Evolutionary conservation across 1,140 invertebrate genomes (phyloP).

Genomic region (Platorchestia sp.): DNA sequence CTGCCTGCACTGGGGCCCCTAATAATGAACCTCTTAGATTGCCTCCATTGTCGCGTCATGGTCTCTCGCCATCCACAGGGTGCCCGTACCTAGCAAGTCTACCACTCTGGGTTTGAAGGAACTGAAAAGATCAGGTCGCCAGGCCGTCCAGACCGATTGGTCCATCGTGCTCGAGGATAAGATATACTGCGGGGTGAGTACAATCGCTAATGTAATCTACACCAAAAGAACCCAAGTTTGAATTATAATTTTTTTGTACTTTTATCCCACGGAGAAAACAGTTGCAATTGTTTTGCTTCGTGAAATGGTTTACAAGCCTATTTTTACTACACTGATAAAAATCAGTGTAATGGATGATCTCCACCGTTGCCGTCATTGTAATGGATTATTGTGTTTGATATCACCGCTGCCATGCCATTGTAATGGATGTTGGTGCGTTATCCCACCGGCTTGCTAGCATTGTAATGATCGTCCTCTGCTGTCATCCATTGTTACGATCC

Average conservation of each 20-base stretch:
- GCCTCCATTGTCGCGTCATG: neutral
- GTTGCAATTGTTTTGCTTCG: neutral
- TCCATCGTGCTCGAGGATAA: slow-evolving; percentile 56
- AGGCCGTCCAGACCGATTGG: slow-evolving; percentile 60
- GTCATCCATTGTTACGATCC: no score
- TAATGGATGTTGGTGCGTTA: no score
- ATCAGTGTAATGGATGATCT: no score
- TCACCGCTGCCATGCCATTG: no score
- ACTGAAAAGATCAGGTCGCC: neutral
- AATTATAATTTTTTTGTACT: neutral
- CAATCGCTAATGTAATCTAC: neutral
- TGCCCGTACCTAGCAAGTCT: neutral
- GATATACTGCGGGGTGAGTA: slow-evolving; percentile 58
- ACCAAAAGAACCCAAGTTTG: neutral
- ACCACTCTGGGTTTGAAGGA: neutral
- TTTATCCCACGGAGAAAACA: neutral
- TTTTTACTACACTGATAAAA: no score
- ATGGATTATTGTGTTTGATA: no score
- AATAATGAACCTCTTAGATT: no score
- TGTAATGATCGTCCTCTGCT: no score
- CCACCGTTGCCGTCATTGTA: no score
- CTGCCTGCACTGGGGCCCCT: no score
- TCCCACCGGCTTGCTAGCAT: no score
- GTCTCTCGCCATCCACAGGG: neutral
- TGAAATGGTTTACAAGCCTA: neutral